Evolutionary conservation across 2,113 vertebrate species (phyloP).

Genomic region (Dicaeum eximium): DNA sequence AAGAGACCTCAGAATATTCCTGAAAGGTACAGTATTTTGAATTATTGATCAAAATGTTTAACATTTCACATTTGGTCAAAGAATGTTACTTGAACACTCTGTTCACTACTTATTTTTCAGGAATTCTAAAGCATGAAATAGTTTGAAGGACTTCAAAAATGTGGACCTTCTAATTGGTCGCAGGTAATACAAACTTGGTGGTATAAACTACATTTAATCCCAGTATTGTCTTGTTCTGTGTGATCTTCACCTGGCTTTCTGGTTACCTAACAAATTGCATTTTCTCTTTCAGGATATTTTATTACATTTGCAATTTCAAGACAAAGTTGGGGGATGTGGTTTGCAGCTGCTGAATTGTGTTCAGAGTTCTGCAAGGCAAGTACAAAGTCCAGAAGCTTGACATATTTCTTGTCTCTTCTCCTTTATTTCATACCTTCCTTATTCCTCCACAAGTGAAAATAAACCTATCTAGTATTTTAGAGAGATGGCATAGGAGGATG

Average conservation of each 20-base stretch:
- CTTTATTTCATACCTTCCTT: not conserved
- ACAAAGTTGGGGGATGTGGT: not conserved
- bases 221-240: not conserved
- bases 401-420: not conserved
- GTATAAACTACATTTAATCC: not conserved
- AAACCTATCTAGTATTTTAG: not conserved
- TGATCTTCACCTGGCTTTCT: not conserved
- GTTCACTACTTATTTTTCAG: not conserved
- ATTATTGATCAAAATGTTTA: not conserved
- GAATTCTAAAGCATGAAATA: not conserved
- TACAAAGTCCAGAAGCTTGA: not conserved
- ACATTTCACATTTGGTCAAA: not conserved
- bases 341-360: not conserved
- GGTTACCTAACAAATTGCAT: not conserved
- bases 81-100: not conserved
- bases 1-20: not conserved
- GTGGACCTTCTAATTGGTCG: not conserved
- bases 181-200: not conserved
- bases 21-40: slow-evolving; percentile 32
- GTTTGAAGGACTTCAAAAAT: not conserved
- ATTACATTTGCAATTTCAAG: not conserved
- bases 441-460: not conserved
- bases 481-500: not conserved
- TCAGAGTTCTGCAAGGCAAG: not conserved
- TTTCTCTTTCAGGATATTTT: not conserved